Evolutionary conservation across 2,888 invertebrate genomes (phyloP).

Genomic region (Arctia plantaginis): DNA sequence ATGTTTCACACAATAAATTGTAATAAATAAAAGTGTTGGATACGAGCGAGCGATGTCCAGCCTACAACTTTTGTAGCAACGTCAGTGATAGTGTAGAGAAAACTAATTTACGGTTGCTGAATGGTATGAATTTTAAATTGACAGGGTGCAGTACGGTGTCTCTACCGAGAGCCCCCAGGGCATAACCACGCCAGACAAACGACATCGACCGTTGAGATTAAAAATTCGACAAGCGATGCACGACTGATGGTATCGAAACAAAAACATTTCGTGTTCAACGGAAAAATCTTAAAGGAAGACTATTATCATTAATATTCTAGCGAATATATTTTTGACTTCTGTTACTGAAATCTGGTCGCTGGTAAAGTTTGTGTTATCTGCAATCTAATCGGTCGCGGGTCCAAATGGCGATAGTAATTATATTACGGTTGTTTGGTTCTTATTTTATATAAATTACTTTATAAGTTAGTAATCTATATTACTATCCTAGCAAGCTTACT

Average conservation of each 20-base stretch:
- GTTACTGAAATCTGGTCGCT: not conserved
- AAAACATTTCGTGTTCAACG: slow-evolving; percentile 21
- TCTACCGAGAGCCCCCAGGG: slow-evolving; percentile 53
- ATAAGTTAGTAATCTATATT: not conserved
- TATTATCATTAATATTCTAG: not conserved
- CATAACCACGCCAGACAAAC: slow-evolving; percentile 55
- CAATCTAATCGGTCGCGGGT: not conserved
- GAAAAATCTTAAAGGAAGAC: not conserved
- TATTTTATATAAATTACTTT: not conserved
- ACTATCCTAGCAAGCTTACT: not conserved
- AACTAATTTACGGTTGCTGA: slow-evolving; percentile 64
- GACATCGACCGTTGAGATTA: slow-evolving; percentile 67
- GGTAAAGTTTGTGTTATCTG: too few species aligned
- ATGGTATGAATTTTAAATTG: slow-evolving; percentile 72
- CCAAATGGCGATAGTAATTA: not conserved
- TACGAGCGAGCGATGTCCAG: slow-evolving; percentile 11
- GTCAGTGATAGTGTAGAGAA: slow-evolving; percentile 54
- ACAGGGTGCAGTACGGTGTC: slow-evolving; percentile 40
- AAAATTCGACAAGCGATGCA: slow-evolving; percentile 66
- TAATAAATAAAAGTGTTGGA: not conserved
- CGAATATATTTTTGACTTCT: not conserved
- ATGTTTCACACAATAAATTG: not conserved
- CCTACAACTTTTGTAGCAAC: slow-evolving; percentile 45
- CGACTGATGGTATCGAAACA: slow-evolving; percentile 57
- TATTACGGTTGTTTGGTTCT: not conserved